phyloP scores from a whole-genome alignment of 2,113 vertebrate species.

The Spea bombifrons region DNA sequence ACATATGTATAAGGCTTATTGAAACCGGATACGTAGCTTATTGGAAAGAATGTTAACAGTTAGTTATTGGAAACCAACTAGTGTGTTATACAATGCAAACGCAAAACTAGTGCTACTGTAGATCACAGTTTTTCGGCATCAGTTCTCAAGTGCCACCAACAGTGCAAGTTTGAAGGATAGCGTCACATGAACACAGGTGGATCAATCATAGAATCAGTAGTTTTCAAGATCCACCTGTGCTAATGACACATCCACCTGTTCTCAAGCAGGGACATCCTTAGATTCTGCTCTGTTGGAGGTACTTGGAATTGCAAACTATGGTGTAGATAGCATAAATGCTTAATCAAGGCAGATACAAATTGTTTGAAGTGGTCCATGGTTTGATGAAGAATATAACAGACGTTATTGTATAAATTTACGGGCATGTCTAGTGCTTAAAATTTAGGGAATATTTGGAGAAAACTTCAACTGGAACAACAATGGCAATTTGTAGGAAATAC shows the following conservation, averaged over 20 bases:
- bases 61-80: too few relatives aligned
- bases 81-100: too few relatives aligned
- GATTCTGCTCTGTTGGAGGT: conserved; percentile 19
- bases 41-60: too few relatives aligned
- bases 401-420: neutral
- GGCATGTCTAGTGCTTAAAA: too few relatives aligned
- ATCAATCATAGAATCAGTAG: conserved; percentile 21
- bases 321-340: conserved; percentile 29
- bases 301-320: conserved; percentile 19
- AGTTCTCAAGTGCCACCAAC: conserved; percentile 27
- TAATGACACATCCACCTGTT: conserved; percentile 31
- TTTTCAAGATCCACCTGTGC: conserved; percentile 37
- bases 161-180: conserved; percentile 9
- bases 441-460: too few relatives aligned
- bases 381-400: conserved; percentile 29
- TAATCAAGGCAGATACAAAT: conserved; percentile 32
- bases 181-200: conserved; percentile 25
- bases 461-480: too few relatives aligned
- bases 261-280: conserved; percentile 33
- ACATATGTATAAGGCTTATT: too few relatives aligned
- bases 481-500: too few relatives aligned
- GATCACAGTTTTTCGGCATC: neutral
- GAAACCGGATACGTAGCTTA: too few relatives aligned
- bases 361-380: conserved; percentile 32
- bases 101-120: too few relatives aligned